Base-by-base conservation (phyloP, 2,888 invertebrate species). In the Diadegma fenestrale region DNA sequence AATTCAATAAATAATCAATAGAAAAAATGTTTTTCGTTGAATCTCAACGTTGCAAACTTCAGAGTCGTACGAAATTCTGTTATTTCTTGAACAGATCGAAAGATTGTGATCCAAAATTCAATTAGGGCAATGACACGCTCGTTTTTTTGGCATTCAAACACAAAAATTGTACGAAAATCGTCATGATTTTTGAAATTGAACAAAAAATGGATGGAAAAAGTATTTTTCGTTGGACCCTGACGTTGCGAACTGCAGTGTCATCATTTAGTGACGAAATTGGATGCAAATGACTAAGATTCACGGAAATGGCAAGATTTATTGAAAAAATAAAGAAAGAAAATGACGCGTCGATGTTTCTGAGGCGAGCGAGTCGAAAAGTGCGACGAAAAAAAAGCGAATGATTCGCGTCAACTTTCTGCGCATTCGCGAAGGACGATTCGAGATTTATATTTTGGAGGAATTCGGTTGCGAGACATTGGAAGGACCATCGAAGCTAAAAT, bases 401-500 rank as follows among this genome's bases (percentile, higher is more conserved):
- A 17, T 43, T 48, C 14, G 33, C 14, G 45, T 72, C 63, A 22
- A 58, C 17, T 30, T 68, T 30, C 17, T 26, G 26, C n/a, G 10
- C 12, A 6, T 30, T 12, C 3, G 19, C 30, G 10, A 14, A 41
- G 22, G 33, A 41, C 54, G 73, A 64, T 64, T 54, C 14, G 66
- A 12, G 54, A 73, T 68, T 73, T 80, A 75, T 58, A 75, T 58
- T 73, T 19, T 26, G 26, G n/a, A 48, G 63, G n/a, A 26, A 76
- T 30, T 64, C 19, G 64, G 33, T n/a, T n/a, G 30, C n/a, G 19
- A 22, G 43, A 33, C 45, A 64, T 30, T 58, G 10, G 33, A 30
- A 66, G 22, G 26, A n/a, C 33, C 48, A 64, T 68, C 64, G 63
- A 43, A n/a, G 26, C 33, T 61, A 58, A 61, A 64, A 79, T 66